Base-by-base conservation (phyloP, 2,888 invertebrate species). In the Allolobophora icterica region DNA sequence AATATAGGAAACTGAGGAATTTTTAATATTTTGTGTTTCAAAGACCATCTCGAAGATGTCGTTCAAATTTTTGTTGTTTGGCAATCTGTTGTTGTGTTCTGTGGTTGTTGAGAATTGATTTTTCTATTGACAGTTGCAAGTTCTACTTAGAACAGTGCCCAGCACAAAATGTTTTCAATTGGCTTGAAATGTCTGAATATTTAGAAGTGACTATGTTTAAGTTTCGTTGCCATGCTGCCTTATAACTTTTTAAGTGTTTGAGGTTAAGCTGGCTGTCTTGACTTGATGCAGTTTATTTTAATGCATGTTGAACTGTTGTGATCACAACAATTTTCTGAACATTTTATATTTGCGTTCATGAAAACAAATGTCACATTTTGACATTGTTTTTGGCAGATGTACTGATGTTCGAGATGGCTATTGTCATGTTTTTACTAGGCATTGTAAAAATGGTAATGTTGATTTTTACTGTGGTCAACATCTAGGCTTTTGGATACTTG, bases 21-120 rank as follows among this genome's bases (percentile, higher is more conserved):
- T 71, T n/a, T 71, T n/a, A 71, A n/a, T 71, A 71, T 71, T 52
- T 71, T 71, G 71, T n/a, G 71, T 71, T 71, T 71, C n/a, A 71
- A 71, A 71, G 71, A n/a, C n/a, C 71, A 71, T 71, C 71, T 71
- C 71, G 13, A 71, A 71, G 71, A n/a, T 71, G 71, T n/a, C 13
- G 71, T 71, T 71, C 71, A 71, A 8, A n/a, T 71, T 71, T 45
- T 71, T 71, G 71, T 71, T 71, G 71, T 71, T 58, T 71, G 71
- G n/a, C 71, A 71, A 11, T 71, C 30, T 71, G 71, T 71, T 71
- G 71, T 71, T 71, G 71, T 71, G 71, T 71, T 71, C n/a, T 71
- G 71, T 71, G 71, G 71, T 71, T 71, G 71, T 71, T 71, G 71
- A 71, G 71, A 71, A 71, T 71, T 71, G 71, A 71, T 71, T 71